Evolutionary conservation across 2,113 vertebrate genomes (phyloP).

Genomic region (Epinephelus cyanopodus): DNA sequence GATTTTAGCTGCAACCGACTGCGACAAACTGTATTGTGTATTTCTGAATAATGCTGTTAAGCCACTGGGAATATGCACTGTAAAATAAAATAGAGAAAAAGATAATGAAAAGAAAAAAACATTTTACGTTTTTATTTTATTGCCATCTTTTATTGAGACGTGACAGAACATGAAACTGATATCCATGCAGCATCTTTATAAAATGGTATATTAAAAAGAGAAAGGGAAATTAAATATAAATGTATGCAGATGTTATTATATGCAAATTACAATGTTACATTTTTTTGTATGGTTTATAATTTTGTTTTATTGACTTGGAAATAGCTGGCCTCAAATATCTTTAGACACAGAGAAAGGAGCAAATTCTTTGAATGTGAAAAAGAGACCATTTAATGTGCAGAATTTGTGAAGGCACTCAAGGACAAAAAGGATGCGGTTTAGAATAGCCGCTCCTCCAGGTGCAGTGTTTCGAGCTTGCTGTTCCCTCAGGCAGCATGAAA

Average conservation of each 20-base stretch:
- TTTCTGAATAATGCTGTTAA: background rate
- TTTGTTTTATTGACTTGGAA: background rate
- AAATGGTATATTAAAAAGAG: background rate
- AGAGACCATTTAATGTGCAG: background rate
- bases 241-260: background rate
- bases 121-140: background rate
- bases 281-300: background rate
- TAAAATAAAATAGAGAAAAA: background rate
- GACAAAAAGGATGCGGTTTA: background rate
- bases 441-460: background rate
- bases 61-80: rapidly evolving
- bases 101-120: background rate
- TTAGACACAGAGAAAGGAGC: background rate
- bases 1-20: background rate
- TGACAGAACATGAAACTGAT: background rate
- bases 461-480: background rate
- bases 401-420: background rate
- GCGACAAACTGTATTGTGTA: background rate
- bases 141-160: background rate
- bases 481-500: background rate
- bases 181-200: background rate
- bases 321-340: background rate
- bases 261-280: background rate
- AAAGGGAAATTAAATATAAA: background rate
- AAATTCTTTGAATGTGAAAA: background rate